Conservation (phyloP, 2,888 invertebrate genomes). For the Mesorhabditis belari region DNA sequence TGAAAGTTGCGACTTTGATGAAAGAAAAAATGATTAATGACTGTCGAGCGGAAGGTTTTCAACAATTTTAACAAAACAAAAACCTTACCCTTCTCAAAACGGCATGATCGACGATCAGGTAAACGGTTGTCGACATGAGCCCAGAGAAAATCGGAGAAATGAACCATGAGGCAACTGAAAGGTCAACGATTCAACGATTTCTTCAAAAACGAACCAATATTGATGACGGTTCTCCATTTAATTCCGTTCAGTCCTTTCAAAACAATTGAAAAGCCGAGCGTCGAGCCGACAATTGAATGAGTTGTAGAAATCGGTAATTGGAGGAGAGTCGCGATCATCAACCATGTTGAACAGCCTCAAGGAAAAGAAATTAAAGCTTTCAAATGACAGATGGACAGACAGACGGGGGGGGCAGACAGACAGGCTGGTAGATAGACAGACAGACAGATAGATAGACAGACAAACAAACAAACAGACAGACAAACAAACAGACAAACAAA, state of each 20-base stretch:
- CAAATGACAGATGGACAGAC: not conserved
- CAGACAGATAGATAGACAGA: too few species aligned
- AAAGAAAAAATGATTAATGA: not conserved
- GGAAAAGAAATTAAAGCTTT: not conserved
- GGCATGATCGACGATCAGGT: constrained; percentile 53
- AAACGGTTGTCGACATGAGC: constrained; percentile 67
- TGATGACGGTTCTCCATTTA: constrained; percentile 73
- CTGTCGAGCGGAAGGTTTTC: not conserved
- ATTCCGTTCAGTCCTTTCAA: constrained; percentile 78
- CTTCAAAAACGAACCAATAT: constrained; percentile 59
- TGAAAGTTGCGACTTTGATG: constrained; percentile 8
- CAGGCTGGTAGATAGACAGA: too few species aligned
- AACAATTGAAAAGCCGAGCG: constrained; percentile 89
- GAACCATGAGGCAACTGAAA: constrained; percentile 82
- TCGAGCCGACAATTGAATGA: constrained; percentile 94
- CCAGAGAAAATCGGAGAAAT: constrained; percentile 89
- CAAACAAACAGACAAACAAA: not conserved
- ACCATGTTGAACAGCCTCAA: constrained; percentile 79
- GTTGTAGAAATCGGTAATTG: constrained; percentile 94
- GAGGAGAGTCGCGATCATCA: constrained; percentile 83
- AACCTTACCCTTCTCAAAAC: constrained; percentile 58
- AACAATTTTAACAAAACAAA: not conserved
- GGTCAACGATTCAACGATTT: not conserved
- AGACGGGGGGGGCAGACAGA: too few species aligned
- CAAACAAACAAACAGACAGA: too few species aligned